Conservation (phyloP, 2,113 vertebrate species). For the Fregetta grallaria region DNA sequence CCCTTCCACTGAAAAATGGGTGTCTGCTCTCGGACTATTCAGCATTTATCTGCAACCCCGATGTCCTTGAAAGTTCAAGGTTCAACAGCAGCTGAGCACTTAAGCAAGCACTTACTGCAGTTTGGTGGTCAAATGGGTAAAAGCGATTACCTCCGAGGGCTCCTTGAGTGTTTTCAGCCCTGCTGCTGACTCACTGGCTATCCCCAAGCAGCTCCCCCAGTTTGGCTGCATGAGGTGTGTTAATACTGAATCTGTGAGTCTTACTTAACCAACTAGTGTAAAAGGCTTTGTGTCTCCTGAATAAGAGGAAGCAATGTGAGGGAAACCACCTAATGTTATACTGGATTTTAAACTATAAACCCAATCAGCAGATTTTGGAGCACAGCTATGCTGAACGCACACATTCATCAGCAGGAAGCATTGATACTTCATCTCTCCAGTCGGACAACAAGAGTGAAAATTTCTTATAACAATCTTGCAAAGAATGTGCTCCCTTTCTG, state of each 20-base stretch:
- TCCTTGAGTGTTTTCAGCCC: background rate
- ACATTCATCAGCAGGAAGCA: background rate
- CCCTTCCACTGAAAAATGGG: background rate
- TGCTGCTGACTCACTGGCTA: background rate
- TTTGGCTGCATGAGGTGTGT: background rate
- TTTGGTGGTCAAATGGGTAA: slow-evolving; percentile 31
- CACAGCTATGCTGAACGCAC: fast-evolving
- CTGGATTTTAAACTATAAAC: background rate
- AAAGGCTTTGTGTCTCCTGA: background rate
- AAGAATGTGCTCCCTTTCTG: background rate
- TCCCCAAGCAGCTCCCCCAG: background rate
- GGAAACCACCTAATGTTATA: background rate
- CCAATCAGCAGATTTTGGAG: background rate
- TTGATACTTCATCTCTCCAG: background rate
- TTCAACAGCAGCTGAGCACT: slow-evolving; percentile 33
- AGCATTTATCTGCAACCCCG: background rate
- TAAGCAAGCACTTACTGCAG: slow-evolving; percentile 16
- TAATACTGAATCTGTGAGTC: background rate
- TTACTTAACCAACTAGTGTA: background rate
- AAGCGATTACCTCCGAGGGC: background rate
- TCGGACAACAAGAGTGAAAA: background rate
- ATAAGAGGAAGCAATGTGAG: background rate
- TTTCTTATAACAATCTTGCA: background rate
- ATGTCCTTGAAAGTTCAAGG: slow-evolving; percentile 40
- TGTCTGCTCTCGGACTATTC: background rate